Percentiles rank a stretch among this genome's conserved stretches.
These are phyloP conservation scores for Nothocercus nigrocapillus DNA, from an alignment of 2,113 vertebrate species.

Conservation along the genomic window DNA sequence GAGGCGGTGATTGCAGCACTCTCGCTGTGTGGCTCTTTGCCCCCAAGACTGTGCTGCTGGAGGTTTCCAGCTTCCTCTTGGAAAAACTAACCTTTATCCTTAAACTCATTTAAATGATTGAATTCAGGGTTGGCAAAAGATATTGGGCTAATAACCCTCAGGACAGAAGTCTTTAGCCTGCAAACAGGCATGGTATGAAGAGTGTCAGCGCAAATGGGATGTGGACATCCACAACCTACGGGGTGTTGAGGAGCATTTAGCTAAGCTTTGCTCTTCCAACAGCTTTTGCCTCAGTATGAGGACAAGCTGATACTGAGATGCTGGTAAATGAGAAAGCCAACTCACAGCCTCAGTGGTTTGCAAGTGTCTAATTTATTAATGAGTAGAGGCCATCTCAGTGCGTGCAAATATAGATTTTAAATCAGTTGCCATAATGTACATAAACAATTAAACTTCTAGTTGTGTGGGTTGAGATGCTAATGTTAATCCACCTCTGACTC, in stretches of 20 bases:
- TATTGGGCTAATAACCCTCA: background rate
- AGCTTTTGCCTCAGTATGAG: background rate
- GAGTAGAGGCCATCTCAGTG: conserved; percentile 46
- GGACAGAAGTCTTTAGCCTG: background rate
- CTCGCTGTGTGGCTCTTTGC: background rate
- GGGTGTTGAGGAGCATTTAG: background rate
- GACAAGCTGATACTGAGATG: conserved; percentile 13
- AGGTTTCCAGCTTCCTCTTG: conserved; percentile 4
- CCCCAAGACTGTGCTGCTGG: background rate
- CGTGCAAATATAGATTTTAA: conserved; percentile 73
- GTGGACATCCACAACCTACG: background rate
- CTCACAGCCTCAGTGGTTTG: conserved; percentile 64
- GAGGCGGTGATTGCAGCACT: background rate
- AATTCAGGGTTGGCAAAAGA: background rate
- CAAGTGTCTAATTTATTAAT: conserved; percentile 74
- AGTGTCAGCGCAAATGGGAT: background rate
- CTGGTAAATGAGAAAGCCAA: conserved; percentile 54
- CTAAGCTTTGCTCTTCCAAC: background rate
- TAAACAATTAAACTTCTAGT: conserved; percentile 57
- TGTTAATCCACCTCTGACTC: conserved; percentile 58
- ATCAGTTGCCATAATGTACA: conserved; percentile 57
- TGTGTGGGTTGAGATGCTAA: conserved; percentile 30
- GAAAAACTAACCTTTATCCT: conserved; percentile 37
- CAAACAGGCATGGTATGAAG: background rate
- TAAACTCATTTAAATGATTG: conserved; percentile 21